A percentile compares a stretch with the other conserved stretches of the same genome.
Conservation (phyloP, 2,888 invertebrate species). For the Bembecia ichneumoniformis region DNA sequence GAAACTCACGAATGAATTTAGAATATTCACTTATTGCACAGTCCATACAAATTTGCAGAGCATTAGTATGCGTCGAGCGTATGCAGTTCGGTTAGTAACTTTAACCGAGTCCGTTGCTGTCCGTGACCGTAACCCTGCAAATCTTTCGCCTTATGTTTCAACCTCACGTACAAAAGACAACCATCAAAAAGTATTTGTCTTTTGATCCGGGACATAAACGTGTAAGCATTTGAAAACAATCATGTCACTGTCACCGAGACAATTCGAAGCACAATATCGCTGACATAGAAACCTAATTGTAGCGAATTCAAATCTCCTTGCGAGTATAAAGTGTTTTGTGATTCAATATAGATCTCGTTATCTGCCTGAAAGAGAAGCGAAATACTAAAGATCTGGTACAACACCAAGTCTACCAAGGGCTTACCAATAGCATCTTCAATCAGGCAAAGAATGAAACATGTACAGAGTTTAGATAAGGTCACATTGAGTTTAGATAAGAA, state of each 20-base stretch:
- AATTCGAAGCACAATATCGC: conserved; percentile 41
- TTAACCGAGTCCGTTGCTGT: conserved; percentile 34
- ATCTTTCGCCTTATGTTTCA: conserved; percentile 34
- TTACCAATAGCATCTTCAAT: too few species aligned
- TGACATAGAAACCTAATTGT: conserved; percentile 39
- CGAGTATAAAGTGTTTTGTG: too few species aligned
- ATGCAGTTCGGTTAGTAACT: conserved; percentile 24
- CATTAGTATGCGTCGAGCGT: conserved; percentile 35
- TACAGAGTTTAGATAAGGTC: too few species aligned
- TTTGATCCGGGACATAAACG: conserved; percentile 56
- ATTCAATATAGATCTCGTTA: too few species aligned
- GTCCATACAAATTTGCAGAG: conserved; percentile 26
- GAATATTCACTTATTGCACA: conserved; percentile 21
- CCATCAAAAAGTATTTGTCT: conserved; percentile 53
- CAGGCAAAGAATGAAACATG: too few species aligned
- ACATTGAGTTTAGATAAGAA: too few species aligned
- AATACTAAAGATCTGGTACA: too few species aligned
- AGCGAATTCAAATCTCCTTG: too few species aligned
- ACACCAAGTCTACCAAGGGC: too few species aligned
- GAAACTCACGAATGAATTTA: conserved; percentile 24
- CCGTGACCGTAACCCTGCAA: conserved; percentile 42
- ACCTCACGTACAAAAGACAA: conserved; percentile 54
- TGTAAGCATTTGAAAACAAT: conserved; percentile 44
- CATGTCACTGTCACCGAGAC: conserved; percentile 30
- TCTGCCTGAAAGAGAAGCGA: too few species aligned